Evolutionary conservation across 2,888 invertebrate species (phyloP), one percentile per base, ranked within the genome.

Genomic region (Bombyx huttoni): DNA sequence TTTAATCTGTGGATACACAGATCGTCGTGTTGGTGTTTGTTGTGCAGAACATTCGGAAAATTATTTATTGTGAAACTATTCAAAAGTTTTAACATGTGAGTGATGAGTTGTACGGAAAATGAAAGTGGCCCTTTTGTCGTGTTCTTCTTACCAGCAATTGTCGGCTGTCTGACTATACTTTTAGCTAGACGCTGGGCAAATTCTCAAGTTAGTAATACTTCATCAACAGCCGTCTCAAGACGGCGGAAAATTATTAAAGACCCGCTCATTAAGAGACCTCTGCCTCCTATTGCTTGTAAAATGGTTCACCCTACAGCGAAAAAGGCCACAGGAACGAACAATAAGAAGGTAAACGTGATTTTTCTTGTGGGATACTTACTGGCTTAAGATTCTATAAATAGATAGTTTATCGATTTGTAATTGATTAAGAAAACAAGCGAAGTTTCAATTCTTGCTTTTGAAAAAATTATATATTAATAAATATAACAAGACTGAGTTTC

Each of bases 21-120:
- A 40, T 40, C 12, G 8, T 40, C 40, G 14, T 34, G 47, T 53
- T 40, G 24, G 48, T 48, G 33, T 24, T 48, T 14, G 8, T 13
- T 48, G 47, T 40, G 40, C 7, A 10, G 40, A 40, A 40, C 40
- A 40, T 12, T 40, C 8, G 7, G 40, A 40, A 40, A 40, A 68
- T 70, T 66, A 63, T 69, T 73, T 76, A 74, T 84, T 79, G 85
- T 77, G 75, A 69, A 67, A 65, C 58, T 65, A 70, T 67, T 52
- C 66, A 68, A 75, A 78, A 62, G 77, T 75, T 83, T 82, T 84
- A 86, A 83, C 85, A 88, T 89, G 87, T 87, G 73, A 89, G 89
- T 88, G 83, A 87, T 88, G 88, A 89, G 84, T 89, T 87, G 87
- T 88, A 88, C 87, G 81, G 85, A 87, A 82, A 84, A 81, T 89